Percentiles rank a stretch among this genome's conserved stretches.
These are phyloP conservation scores for Meiosimyza platycephala DNA, from an alignment of 2,888 invertebrate genomes.

Conservation along the genomic window DNA sequence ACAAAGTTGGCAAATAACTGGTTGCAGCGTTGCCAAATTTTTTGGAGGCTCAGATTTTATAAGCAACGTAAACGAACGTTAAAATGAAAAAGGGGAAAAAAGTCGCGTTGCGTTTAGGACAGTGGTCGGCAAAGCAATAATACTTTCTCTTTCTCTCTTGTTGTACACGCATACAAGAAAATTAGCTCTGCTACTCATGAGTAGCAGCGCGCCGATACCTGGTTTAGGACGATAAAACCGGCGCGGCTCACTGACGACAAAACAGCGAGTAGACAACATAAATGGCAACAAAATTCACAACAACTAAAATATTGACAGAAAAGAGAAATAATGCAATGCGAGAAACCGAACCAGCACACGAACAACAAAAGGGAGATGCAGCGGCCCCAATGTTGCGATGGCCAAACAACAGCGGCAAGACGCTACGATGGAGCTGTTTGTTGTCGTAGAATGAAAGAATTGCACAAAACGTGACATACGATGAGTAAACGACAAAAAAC, in stretches of 20 bases:
- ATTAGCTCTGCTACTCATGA: too few species aligned
- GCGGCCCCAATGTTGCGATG: not conserved
- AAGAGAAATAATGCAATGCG: not conserved
- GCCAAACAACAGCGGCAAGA: not conserved
- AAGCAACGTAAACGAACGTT: conserved; percentile 26
- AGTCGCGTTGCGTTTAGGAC: not conserved
- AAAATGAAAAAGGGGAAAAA: not conserved
- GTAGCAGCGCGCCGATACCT: too few species aligned
- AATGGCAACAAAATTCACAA: conserved; percentile 32
- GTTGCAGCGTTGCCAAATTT: conserved; percentile 37
- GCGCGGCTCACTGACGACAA: conserved; percentile 15
- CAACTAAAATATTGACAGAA: conserved; percentile 29
- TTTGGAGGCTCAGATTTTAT: conserved; percentile 28
- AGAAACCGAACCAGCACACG: not conserved
- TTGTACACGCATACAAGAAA: too few species aligned
- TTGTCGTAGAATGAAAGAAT: conserved; percentile 11
- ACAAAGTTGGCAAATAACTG: not conserved
- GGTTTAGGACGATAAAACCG: conserved; percentile 18
- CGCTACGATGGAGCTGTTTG: not conserved
- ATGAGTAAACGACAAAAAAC: conserved; percentile 25
- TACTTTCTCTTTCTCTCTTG: too few species aligned
- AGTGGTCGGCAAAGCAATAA: too few species aligned
- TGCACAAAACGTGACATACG: conserved; percentile 19
- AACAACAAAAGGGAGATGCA: not conserved
- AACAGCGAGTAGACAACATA: conserved; percentile 22